Conservation (phyloP, 2,797 vertebrate species). For the Alauda arvensis region DNA sequence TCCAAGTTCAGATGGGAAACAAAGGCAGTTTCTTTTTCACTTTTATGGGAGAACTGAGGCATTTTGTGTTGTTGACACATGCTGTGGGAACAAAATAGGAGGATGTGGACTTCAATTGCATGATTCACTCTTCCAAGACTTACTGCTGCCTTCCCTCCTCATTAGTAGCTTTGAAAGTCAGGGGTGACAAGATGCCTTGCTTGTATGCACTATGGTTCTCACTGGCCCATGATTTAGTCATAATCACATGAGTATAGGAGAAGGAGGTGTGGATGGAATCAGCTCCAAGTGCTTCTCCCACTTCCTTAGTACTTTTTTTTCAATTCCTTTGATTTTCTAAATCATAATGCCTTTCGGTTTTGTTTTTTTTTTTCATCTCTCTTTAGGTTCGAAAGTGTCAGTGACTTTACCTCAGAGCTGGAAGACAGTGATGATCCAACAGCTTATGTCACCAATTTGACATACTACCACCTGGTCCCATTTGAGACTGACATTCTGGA, state of each 20-base stretch:
- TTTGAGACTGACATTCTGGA: conserved; percentile 97
- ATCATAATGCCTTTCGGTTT: neutral
- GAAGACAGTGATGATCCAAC: conserved; percentile 83
- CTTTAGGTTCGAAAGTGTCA: conserved; percentile 85
- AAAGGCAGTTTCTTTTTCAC: neutral
- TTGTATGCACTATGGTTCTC: neutral
- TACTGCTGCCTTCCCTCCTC: neutral
- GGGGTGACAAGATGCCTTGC: neutral
- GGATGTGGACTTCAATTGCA: neutral
- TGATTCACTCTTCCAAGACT: neutral
- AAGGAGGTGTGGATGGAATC: neutral
- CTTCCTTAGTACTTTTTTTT: neutral
- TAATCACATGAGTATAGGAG: neutral
- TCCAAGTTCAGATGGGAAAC: neutral
- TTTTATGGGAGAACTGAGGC: neutral
- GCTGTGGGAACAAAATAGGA: neutral
- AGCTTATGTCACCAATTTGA: conserved; percentile 95
- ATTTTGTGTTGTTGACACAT: neutral
- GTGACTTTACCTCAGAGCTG: conserved; percentile 82
- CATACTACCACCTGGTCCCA: conserved; percentile 95
- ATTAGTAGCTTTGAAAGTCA: neutral
- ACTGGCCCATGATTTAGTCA: neutral
- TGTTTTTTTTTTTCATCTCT: neutral
- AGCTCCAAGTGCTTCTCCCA: neutral
- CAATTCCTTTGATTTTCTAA: neutral